Base-by-base conservation (phyloP, 2,113 vertebrate genomes). In the Nothoprocta perdicaria region DNA sequence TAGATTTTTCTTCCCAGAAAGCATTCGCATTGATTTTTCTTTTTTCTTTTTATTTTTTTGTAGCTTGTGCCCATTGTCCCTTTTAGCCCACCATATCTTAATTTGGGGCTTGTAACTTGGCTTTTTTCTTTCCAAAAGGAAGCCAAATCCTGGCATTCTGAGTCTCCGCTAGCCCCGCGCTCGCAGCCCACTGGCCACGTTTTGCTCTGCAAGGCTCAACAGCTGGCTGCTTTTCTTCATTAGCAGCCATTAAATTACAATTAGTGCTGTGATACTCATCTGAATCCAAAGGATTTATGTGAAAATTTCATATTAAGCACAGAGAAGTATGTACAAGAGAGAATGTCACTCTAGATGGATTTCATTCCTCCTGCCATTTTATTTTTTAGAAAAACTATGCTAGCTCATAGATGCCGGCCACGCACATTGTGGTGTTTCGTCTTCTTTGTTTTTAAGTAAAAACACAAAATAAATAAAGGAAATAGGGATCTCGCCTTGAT, bases 201-300 rank as follows among this genome's bases (percentile, higher is more conserved):
- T 43, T 12, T 10, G 10, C 38, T 29, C 62, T 29, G 75, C 48
- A 33, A 73, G 74, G 63, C 40, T 2, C 71, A n/a, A 43, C 8
- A 2, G 26, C 29, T 75, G 83, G 55, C 61, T 86, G 48, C 4
- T 18, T 27, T 41, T 52, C 89, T 79, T 88, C 89, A 38, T 94
- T 90, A 92, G 40, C 74, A 90, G 35, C 78, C 74, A 17, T 50
- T 63, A 23, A 50, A 5, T 41, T 1, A 2, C 78, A 74, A 93
- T 90, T 88, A 92, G 65, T 16, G 67, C 15, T 69, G 3, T 33
- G 86, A 40, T n/a, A 18, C 68, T 62, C 27, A 63, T 35, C 33
- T 53, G 68, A 74, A 53, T 41, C 0, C 0, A 62, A 27, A n/a
- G 58, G 72, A 63, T 50, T 17, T 2, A 0, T 18, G 55, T 21